phyloP scores from a whole-genome alignment of 2,888 invertebrate species.

The Netelia virgata region DNA sequence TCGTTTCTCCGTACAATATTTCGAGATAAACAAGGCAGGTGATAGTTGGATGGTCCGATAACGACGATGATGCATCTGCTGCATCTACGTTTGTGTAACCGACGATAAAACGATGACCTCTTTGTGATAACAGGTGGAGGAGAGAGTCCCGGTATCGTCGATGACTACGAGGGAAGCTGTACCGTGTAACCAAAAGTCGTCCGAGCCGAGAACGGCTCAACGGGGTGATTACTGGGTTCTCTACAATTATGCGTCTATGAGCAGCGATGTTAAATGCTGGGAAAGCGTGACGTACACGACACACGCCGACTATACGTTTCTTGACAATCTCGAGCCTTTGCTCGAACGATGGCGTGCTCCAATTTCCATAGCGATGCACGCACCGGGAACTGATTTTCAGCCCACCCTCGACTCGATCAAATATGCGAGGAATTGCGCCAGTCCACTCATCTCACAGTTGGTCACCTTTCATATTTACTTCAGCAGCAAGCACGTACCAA shows the following conservation, averaged over 20 bases:
- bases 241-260: conserved; percentile 93
- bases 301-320: conserved; percentile 96
- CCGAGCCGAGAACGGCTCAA: conserved; percentile 88
- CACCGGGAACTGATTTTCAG: conserved; percentile 93
- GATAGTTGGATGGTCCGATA: too few relatives aligned
- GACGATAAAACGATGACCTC: too few relatives aligned
- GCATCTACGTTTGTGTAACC: too few relatives aligned
- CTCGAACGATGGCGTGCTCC: conserved; percentile 95
- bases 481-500: conserved; percentile 94
- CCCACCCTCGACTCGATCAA: conserved; percentile 92
- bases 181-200: conserved; percentile 89
- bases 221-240: conserved; percentile 95
- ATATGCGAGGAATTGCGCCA: conserved; percentile 92
- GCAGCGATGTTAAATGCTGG: conserved; percentile 89
- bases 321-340: conserved; percentile 94
- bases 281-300: conserved; percentile 96
- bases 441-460: conserved; percentile 90
- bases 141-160: conserved; percentile 62
- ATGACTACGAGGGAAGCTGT: conserved; percentile 85
- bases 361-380: conserved; percentile 94
- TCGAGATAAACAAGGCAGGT: too few relatives aligned
- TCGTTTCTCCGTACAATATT: too few relatives aligned
- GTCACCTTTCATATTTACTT: conserved; percentile 97
- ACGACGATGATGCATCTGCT: too few relatives aligned
- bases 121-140: conserved; percentile 45